Evolutionary conservation across 2,888 invertebrate genomes (phyloP).

Genomic region (Lasius platythorax): DNA sequence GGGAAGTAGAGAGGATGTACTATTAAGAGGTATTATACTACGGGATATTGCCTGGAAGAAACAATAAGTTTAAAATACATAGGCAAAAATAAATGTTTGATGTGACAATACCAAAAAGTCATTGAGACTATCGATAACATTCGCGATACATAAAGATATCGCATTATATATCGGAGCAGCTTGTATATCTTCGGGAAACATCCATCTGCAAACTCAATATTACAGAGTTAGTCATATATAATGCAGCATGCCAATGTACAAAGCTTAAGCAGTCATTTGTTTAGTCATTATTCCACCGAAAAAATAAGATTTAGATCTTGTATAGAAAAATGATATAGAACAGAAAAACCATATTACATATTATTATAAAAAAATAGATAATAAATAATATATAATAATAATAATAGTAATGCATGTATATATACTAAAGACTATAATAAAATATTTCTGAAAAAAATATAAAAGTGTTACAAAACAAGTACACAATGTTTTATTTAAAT

Average conservation of each 20-base stretch:
- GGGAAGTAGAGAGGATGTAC: slow-evolving; percentile 60
- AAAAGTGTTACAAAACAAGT: not conserved
- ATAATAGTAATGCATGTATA: not conserved
- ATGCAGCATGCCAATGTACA: slow-evolving; percentile 59
- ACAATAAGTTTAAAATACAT: slow-evolving; percentile 66
- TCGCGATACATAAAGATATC: slow-evolving; percentile 61
- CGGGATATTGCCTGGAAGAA: slow-evolving; percentile 77
- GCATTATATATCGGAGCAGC: slow-evolving; percentile 67
- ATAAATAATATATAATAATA: not conserved
- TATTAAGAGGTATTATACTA: slow-evolving; percentile 67
- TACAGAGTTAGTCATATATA: slow-evolving; percentile 68
- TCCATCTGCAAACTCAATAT: slow-evolving; percentile 85
- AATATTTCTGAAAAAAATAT: slow-evolving; percentile 10
- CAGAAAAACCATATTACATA: not conserved
- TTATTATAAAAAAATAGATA: not conserved
- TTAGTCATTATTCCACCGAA: not conserved
- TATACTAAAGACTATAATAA: not conserved
- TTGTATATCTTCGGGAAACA: slow-evolving; percentile 73
- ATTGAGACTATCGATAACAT: slow-evolving; percentile 70
- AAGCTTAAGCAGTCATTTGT: slow-evolving; percentile 55
- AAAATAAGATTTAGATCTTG: not conserved
- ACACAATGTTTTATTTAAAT: not conserved
- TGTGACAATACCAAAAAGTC: slow-evolving; percentile 40
- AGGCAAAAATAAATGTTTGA: slow-evolving; percentile 48
- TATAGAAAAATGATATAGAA: not conserved